phyloP scores from a whole-genome alignment of 2,888 invertebrate species.

The Chouioia cunea region DNA sequence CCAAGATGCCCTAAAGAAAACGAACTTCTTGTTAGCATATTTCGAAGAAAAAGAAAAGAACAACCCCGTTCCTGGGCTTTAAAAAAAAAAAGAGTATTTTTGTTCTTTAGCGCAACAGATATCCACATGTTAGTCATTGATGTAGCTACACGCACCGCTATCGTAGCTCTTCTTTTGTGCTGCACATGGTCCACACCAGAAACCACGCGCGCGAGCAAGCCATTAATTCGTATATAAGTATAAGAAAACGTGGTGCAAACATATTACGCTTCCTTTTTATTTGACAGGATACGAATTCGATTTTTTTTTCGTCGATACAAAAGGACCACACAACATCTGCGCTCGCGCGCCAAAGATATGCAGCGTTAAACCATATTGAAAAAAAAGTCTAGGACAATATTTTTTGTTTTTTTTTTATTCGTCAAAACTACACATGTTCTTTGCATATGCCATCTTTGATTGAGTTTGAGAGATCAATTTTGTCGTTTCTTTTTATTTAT shows the following conservation, averaged over 20 bases:
- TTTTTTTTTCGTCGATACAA: slow-evolving; percentile 16
- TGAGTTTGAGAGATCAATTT: no score
- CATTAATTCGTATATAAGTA: neutral
- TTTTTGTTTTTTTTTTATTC: neutral
- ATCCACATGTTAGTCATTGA: no score
- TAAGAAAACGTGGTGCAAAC: slow-evolving; percentile 1
- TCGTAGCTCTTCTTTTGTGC: neutral
- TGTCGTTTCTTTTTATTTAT: neutral
- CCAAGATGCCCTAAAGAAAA: no score
- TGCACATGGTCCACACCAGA: slow-evolving; percentile 23
- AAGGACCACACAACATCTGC: slow-evolving; percentile 4
- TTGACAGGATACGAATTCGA: slow-evolving; percentile 21
- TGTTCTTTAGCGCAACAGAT: no score
- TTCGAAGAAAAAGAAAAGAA: no score
- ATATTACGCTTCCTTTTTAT: slow-evolving; percentile 13
- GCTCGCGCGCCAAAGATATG: neutral
- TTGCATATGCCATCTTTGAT: no score
- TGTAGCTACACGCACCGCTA: no score
- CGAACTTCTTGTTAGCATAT: no score
- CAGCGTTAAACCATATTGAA: slow-evolving; percentile 23
- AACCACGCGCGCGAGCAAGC: neutral
- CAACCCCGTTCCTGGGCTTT: no score
- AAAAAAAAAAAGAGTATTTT: no score
- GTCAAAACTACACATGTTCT: neutral
- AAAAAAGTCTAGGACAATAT: slow-evolving; percentile 11